A percentile compares a stretch with the other conserved stretches of the same genome.
Conservation (phyloP, 2,888 invertebrate genomes). For the Parochlus steinenii region DNA sequence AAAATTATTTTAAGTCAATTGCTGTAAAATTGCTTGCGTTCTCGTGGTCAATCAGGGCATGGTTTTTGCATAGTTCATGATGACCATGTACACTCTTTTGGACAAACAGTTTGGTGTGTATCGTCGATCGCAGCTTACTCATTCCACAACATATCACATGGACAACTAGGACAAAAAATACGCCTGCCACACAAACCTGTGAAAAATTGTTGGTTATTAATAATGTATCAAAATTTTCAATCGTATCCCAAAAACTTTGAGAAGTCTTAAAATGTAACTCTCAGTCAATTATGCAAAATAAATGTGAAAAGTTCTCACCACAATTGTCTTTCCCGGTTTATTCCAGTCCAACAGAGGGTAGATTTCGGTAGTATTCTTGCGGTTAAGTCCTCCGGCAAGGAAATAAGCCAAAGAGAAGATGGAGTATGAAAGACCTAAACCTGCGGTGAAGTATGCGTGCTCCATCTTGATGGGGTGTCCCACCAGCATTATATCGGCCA, state of each 20-base stretch:
- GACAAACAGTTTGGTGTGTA: conserved; percentile 7
- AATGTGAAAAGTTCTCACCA: conserved; percentile 40
- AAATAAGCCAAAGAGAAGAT: conserved; percentile 55
- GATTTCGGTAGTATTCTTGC: conserved; percentile 44
- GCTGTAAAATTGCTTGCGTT: conserved; percentile 7
- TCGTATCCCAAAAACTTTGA: too few relatives aligned
- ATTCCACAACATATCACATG: conserved; percentile 6
- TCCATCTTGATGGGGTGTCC: conserved; percentile 47
- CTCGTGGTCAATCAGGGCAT: conserved; percentile 5
- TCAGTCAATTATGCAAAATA: conserved; percentile 38
- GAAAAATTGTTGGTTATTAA: too few relatives aligned
- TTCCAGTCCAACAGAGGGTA: conserved; percentile 67
- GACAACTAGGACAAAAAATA: conserved; percentile 10
- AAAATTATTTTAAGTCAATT: conserved; percentile 10
- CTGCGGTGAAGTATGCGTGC: conserved; percentile 37
- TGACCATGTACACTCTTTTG: conserved; percentile 6
- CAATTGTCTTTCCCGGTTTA: conserved; percentile 38
- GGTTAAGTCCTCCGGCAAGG: conserved; percentile 50
- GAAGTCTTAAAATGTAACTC: too few relatives aligned
- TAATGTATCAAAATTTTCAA: too few relatives aligned
- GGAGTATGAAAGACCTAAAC: conserved; percentile 45
- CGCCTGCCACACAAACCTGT: conserved; percentile 8
- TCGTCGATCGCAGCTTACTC: conserved; percentile 8
- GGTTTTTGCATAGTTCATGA: conserved; percentile 8
- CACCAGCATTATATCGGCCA: conserved; percentile 50